phyloP scores from a whole-genome alignment of 2,888 invertebrate species.

The Patella pellucida region DNA sequence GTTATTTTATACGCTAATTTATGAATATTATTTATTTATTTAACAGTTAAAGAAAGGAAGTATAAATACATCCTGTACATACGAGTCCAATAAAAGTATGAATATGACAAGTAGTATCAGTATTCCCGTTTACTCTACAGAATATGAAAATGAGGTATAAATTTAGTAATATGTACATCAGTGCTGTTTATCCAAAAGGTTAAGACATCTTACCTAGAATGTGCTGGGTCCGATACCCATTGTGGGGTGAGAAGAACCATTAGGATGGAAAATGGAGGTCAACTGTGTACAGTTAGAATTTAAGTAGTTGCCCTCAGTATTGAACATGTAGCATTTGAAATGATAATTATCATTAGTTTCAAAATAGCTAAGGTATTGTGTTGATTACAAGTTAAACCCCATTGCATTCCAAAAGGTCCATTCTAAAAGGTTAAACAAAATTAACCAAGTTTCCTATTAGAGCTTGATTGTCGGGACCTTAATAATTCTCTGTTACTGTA shows the following conservation, averaged over 20 bases:
- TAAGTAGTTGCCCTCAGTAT: neutral
- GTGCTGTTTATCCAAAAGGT: constrained; percentile 3
- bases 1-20: neutral
- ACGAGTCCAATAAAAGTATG: constrained; percentile 54
- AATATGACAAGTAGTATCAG: constrained; percentile 61
- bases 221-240: neutral
- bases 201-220: neutral
- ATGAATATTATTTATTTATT: constrained; percentile 1
- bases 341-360: too few species aligned
- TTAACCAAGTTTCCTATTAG: too few species aligned
- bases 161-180: neutral
- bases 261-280: too few species aligned
- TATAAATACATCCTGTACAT: constrained; percentile 55
- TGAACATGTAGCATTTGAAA: too few species aligned
- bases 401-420: too few species aligned
- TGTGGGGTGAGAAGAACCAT: neutral
- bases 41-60: constrained; percentile 20
- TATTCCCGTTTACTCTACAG: constrained; percentile 60
- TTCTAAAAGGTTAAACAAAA: too few species aligned
- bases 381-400: too few species aligned
- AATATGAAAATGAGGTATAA: constrained; percentile 51
- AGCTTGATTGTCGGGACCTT: too few species aligned
- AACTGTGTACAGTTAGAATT: neutral
- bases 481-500: too few species aligned
- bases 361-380: too few species aligned